Conservation (phyloP, 1,140 invertebrate species). For the Drosophila melanogaster region DNA sequence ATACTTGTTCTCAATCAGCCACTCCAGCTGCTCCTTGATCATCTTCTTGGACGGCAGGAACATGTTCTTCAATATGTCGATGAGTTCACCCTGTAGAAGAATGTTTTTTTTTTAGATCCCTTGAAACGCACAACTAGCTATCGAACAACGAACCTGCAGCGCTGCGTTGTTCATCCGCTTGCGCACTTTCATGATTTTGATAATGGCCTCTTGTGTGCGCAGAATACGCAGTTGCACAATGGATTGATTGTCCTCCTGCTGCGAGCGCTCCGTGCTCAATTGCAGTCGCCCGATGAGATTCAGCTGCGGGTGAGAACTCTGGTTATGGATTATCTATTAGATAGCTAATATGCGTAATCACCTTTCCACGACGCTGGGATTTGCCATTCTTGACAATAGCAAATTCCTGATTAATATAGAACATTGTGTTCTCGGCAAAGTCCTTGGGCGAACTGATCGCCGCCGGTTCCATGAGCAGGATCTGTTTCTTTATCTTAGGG, state of each 20-base stretch:
- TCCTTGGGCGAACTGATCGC: slow-evolving; percentile 94
- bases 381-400: slow-evolving; percentile 96
- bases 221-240: slow-evolving; percentile 98
- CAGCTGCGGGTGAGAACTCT: slow-evolving; percentile 81
- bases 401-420: slow-evolving; percentile 99
- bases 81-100: slow-evolving; percentile 91
- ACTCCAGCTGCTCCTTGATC: slow-evolving; percentile 99
- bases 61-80: slow-evolving; percentile 99
- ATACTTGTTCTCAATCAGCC: slow-evolving; percentile 99
- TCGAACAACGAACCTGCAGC: slow-evolving; percentile 88
- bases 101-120: background rate
- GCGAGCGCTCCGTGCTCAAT: slow-evolving; percentile 96
- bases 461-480: slow-evolving; percentile 92
- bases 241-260: slow-evolving; percentile 98
- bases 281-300: slow-evolving; percentile 98
- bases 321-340: background rate
- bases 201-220: slow-evolving; percentile 97
- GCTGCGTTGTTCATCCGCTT: slow-evolving; percentile 97
- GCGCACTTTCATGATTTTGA: slow-evolving; percentile 99
- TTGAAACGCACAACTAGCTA: background rate
- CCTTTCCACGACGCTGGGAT: slow-evolving; percentile 96
- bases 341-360: slow-evolving; percentile 65
- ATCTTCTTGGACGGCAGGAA: slow-evolving; percentile 99
- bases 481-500: slow-evolving; percentile 97
- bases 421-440: slow-evolving; percentile 95